A percentile compares a stretch with the other conserved stretches of the same genome.
These are phyloP conservation scores for Perizoma flavofasciatum DNA, from an alignment of 2,888 invertebrate genomes.

Conservation along the genomic window DNA sequence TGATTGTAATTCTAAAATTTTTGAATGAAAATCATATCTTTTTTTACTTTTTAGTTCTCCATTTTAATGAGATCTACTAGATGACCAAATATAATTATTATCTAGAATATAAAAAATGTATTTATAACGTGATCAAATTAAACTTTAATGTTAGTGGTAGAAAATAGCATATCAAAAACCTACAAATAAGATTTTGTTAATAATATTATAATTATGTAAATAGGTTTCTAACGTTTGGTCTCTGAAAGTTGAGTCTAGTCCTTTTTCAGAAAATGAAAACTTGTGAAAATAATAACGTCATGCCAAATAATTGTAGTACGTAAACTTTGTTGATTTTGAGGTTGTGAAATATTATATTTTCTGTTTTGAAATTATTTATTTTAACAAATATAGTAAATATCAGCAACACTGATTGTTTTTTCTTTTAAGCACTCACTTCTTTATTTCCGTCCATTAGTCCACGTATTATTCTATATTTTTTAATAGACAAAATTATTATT, in stretches of 20 bases:
- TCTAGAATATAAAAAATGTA: slow-evolving; percentile 13
- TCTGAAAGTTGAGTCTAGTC: slow-evolving; percentile 19
- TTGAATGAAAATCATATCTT: too few species aligned
- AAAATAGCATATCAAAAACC: slow-evolving; percentile 62
- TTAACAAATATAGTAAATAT: too few species aligned
- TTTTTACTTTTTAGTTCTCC: too few species aligned
- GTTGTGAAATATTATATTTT: slow-evolving; percentile 53
- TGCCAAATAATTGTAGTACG: slow-evolving; percentile 35
- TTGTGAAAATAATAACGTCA: slow-evolving; percentile 17
- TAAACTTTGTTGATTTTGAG: slow-evolving; percentile 57
- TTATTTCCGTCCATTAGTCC: too few species aligned
- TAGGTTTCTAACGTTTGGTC: slow-evolving; percentile 20
- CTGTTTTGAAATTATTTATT: not conserved
- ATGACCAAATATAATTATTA: slow-evolving; percentile 59
- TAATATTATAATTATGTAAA: slow-evolving; percentile 19
- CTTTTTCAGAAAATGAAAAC: slow-evolving; percentile 26
- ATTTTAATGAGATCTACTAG: slow-evolving; percentile 52
- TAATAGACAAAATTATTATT: too few species aligned
- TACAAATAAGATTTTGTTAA: slow-evolving; percentile 38
- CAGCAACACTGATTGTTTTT: too few species aligned
- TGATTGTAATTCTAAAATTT: too few species aligned
- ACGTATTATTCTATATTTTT: too few species aligned
- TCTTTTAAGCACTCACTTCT: too few species aligned
- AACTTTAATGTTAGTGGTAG: slow-evolving; percentile 49
- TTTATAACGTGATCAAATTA: slow-evolving; percentile 55